Base-by-base conservation (phyloP, 23 tunicate species). In the Diplosoma virens region DNA sequence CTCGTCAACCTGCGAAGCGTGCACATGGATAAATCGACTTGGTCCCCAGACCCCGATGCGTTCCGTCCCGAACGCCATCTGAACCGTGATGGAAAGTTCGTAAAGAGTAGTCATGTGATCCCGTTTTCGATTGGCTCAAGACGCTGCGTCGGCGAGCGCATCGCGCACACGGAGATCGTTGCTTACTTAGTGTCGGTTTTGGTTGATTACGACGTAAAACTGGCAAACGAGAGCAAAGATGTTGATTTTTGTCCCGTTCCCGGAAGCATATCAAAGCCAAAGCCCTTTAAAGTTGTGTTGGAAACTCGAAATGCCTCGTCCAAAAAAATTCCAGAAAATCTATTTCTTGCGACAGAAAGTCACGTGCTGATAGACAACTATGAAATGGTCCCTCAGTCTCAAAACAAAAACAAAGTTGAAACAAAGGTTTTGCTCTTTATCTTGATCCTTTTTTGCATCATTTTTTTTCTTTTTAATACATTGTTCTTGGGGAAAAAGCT, bases 61-160 rank as follows among this genome's bases (percentile, higher is more conserved):
- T 92, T 85, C 52, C 78, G 87, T 18, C 97, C 97, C 5, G 92
- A 81, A 48, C 84, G 97, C 1, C 97, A 92, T 81, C 33, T 85
- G 32, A 84, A 76, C 47, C 35, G 50, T 9, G 22, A 68, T 23
- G 97, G 97, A 69, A 46, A 47, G 30, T 92, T 85, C 67, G 35
- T 23, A 5, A 68, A 77, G 37, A 73, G 87, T 24, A 77, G 56
- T 37, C 63, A 45, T 71, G 97, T 92, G 60, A 59, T 92, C 16
- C 87, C 92, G 32, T 92, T 75, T 50, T 54, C 81, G 3, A 20
- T 81, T 5, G 97, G 97, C 0, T 37, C 53, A 69, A 55, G 97
- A 25, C 18, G 33, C 0, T 92, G 97, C 59, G 92, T 70, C 11
- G 97, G 97, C 1, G 47, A 81, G 31, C 37, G 58, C 37, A 24